Conservation (phyloP, 2,797 vertebrate genomes). For the Pipistrellus kuhlii region DNA sequence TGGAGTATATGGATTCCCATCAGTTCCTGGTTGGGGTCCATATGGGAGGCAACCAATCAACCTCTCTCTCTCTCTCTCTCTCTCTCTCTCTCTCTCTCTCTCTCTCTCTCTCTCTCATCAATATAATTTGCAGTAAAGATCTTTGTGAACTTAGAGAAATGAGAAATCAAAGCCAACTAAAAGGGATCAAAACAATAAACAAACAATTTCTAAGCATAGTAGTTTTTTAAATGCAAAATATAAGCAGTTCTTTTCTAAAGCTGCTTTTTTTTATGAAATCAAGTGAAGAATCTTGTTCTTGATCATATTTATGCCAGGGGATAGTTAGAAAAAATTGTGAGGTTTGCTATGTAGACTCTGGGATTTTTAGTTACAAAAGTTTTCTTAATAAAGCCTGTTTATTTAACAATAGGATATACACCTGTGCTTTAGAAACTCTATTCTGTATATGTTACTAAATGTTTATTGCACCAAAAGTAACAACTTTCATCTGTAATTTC, state of each 20-base stretch:
- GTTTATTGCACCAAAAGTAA: slow-evolving; percentile 19
- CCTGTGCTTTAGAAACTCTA: neutral
- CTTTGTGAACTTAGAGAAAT: slow-evolving; percentile 7
- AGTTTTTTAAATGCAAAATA: slow-evolving; percentile 9
- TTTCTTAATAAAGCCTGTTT: slow-evolving; percentile 35
- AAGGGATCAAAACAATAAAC: neutral
- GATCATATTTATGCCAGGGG: neutral
- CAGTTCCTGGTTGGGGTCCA: neutral
- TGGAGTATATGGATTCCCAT: neutral
- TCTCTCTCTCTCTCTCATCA: neutral
- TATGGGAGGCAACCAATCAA: neutral
- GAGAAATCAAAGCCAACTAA: neutral
- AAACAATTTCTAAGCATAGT: neutral
- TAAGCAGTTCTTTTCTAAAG: neutral
- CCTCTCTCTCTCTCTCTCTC: neutral
- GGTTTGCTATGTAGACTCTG: neutral
- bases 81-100: neutral
- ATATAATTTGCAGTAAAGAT: neutral
- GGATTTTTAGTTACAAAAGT: neutral
- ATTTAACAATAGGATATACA: neutral
- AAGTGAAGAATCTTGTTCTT: slow-evolving; percentile 25
- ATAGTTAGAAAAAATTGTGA: neutral
- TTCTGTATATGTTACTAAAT: slow-evolving; percentile 5
- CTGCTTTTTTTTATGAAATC: slow-evolving; percentile 48
- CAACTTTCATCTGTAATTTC: slow-evolving; percentile 57